A percentile compares a stretch with the other conserved stretches of the same genome.
phyloP scores from a whole-genome alignment of 1,140 invertebrate genomes.

The Penaeus chinensis region DNA sequence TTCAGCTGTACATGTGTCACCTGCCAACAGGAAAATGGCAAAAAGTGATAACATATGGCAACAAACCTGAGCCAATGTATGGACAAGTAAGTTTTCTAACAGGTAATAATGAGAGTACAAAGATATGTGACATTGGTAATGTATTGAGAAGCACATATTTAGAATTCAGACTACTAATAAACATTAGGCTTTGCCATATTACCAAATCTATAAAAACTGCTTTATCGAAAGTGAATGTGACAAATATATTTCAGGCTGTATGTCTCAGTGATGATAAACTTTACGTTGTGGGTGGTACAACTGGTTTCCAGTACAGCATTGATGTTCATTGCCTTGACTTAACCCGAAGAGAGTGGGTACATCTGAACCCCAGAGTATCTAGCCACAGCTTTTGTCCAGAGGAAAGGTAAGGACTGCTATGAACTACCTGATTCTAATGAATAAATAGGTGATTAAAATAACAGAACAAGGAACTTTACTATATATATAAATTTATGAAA shows the following conservation, averaged over 20 bases:
- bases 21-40: constrained; percentile 53
- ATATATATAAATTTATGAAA: too few species aligned
- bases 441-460: background rate
- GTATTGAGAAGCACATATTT: too few species aligned
- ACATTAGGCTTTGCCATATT: too few species aligned
- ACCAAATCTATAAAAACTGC: too few species aligned
- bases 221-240: background rate
- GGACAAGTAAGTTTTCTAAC: constrained; percentile 31
- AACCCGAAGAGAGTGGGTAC: constrained; percentile 29
- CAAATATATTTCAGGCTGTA: constrained; percentile 31
- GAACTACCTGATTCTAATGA: background rate
- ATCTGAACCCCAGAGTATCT: constrained; percentile 4
- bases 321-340: constrained; percentile 51
- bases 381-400: constrained; percentile 19
- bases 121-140: too few species aligned
- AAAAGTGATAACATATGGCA: constrained; percentile 41
- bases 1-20: constrained; percentile 49
- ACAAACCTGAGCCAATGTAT: constrained; percentile 55
- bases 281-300: constrained; percentile 53
- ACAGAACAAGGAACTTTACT: too few species aligned
- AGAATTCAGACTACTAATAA: too few species aligned
- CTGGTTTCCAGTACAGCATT: constrained; percentile 54
- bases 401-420: constrained; percentile 30
- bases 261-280: constrained; percentile 47
- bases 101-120: too few species aligned